Conservation (phyloP, 2,797 vertebrate species). For the Tauraco hartlaubi region DNA sequence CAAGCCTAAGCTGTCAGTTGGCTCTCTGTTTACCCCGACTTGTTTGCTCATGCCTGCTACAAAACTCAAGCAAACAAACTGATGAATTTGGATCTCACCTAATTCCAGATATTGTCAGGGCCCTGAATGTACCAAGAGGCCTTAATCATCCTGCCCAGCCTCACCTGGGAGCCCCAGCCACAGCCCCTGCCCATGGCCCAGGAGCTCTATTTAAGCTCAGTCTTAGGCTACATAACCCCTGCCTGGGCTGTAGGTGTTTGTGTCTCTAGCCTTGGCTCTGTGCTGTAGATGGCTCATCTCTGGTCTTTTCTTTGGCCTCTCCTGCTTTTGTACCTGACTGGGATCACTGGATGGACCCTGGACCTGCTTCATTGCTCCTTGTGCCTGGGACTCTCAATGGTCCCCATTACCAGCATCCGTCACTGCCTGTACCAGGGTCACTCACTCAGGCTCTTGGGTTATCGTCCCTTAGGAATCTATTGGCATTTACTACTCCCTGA, state of each 20-base stretch:
- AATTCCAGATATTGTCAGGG: neutral
- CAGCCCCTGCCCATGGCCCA: neutral
- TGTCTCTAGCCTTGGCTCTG: neutral
- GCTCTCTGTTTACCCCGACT: neutral
- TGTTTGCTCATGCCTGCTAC: constrained; percentile 18
- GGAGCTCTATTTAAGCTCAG: neutral
- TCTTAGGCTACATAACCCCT: fast-evolving
- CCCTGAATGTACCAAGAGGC: neutral
- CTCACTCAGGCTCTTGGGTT: neutral
- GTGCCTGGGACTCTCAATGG: fast-evolving
- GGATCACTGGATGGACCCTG: neutral
- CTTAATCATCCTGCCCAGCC: neutral
- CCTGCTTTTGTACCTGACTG: neutral
- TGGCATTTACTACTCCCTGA: neutral
- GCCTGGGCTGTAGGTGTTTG: neutral
- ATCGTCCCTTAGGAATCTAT: neutral
- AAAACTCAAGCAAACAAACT: neutral
- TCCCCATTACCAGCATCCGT: no score
- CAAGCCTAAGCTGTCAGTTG: neutral
- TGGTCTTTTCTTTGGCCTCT: neutral
- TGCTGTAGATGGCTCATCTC: neutral
- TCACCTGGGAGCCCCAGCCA: neutral
- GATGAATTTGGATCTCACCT: neutral
- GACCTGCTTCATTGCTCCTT: neutral
- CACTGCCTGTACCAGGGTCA: neutral